Percentiles rank a stretch among this genome's conserved stretches.
These are phyloP conservation scores for Ictalurus furcatus DNA, from an alignment of 2,113 vertebrate species.

Conservation along the genomic window DNA sequence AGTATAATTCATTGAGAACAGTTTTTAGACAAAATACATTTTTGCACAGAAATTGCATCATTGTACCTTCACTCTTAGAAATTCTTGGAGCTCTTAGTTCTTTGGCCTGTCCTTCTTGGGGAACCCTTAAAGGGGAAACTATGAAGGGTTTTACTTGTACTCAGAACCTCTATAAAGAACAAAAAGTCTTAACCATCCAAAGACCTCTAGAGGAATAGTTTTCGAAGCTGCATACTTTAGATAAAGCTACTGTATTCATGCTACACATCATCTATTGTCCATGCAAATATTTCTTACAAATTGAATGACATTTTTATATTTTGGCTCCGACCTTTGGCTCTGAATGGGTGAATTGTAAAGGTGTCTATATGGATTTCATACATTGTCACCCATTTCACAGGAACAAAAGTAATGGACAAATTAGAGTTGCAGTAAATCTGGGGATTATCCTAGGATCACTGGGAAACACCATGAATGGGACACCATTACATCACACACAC, in stretches of 20 bases:
- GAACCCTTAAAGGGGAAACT: not conserved
- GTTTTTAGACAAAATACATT: not conserved
- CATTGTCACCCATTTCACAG: not conserved
- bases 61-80: not conserved
- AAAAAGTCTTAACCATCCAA: not conserved
- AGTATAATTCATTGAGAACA: not conserved
- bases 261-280: conserved; percentile 37
- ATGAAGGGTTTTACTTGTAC: not conserved
- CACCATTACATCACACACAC: not conserved
- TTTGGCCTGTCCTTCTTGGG: not conserved
- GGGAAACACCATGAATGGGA: not conserved
- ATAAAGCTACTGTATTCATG: conserved; percentile 38
- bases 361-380: not conserved
- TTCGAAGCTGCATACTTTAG: conserved; percentile 28
- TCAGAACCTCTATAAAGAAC: not conserved
- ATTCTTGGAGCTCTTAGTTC: not conserved
- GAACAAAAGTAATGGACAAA: not conserved
- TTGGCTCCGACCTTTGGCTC: not conserved
- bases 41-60: conserved; percentile 29
- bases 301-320: not conserved
- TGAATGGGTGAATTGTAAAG: not conserved
- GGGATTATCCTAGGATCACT: not conserved
- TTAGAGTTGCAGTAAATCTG: not conserved
- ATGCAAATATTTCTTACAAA: not conserved
- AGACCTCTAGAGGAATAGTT: not conserved